These are phyloP conservation scores for Agrypnia vestita DNA, from an alignment of 1,140 invertebrate genomes.

Conservation along the genomic window DNA sequence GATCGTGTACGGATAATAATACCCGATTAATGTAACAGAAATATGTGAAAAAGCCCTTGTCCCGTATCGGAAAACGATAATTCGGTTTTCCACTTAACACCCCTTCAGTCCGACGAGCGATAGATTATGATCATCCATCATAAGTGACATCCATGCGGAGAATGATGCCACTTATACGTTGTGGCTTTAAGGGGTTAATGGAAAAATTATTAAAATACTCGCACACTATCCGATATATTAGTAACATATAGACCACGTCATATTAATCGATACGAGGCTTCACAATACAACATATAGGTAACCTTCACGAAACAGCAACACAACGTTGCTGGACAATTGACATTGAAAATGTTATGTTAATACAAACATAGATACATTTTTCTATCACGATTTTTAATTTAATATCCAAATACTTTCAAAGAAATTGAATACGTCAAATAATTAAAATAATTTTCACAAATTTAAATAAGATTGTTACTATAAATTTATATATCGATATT, in stretches of 20 bases:
- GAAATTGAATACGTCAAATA: too few species aligned
- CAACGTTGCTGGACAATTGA: too few species aligned
- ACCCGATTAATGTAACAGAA: constrained; percentile 34
- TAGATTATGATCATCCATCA: constrained; percentile 48
- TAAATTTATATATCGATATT: too few species aligned
- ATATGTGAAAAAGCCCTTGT: constrained; percentile 37
- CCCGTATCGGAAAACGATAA: constrained; percentile 49
- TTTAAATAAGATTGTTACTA: too few species aligned
- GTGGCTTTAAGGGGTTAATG: constrained; percentile 24
- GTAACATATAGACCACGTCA: neutral
- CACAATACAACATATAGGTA: too few species aligned
- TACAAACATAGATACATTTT: too few species aligned
- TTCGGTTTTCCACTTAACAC: constrained; percentile 47
- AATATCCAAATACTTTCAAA: too few species aligned
- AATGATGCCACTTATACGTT: constrained; percentile 3
- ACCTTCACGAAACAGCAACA: too few species aligned
- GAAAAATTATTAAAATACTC: constrained; percentile 22
- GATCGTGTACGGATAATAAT: neutral
- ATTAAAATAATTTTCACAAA: too few species aligned
- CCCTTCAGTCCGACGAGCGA: neutral
- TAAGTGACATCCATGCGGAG: constrained; percentile 33
- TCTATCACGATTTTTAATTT: too few species aligned
- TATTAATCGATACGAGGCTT: too few species aligned
- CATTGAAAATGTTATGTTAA: too few species aligned
- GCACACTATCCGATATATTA: neutral